phyloP scores from a whole-genome alignment of 2,888 invertebrate genomes.

The Drosophila lutescens region DNA sequence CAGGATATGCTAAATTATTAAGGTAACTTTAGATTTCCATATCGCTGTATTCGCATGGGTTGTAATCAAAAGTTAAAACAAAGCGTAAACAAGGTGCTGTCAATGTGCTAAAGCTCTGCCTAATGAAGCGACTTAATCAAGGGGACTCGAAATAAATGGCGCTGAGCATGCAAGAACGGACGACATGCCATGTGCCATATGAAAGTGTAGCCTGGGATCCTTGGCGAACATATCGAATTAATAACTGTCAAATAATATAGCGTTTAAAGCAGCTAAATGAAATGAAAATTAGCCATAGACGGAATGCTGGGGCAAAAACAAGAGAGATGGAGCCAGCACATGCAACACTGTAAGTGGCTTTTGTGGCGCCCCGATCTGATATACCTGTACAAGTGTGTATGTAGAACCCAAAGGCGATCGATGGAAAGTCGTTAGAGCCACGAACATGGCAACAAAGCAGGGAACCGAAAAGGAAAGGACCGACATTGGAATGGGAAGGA shows the following conservation, averaged over 20 bases:
- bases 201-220: background rate
- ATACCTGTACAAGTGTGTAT: background rate
- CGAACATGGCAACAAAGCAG: constrained; percentile 7
- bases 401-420: constrained; percentile 35
- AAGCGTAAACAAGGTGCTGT: background rate
- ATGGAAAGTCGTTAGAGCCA: constrained; percentile 39
- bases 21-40: background rate
- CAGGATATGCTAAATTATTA: too few species aligned
- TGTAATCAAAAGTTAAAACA: background rate
- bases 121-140: constrained; percentile 11
- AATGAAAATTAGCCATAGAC: constrained; percentile 34
- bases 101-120: constrained; percentile 2
- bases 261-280: constrained; percentile 39
- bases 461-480: constrained; percentile 6
- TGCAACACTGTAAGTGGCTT: constrained; percentile 41
- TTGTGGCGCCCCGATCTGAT: constrained; percentile 52
- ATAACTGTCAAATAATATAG: constrained; percentile 36
- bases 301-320: constrained; percentile 1
- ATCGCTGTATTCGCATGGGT: background rate
- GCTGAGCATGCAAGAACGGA: constrained; percentile 10
- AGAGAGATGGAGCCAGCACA: constrained; percentile 25
- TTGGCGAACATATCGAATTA: constrained; percentile 3
- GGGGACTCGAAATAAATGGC: background rate
- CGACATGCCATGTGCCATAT: background rate
- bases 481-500: constrained; percentile 6